These are phyloP conservation scores for Diaprepes abbreviatus DNA, from an alignment of 2,888 invertebrate genomes.

Conservation along the genomic window DNA sequence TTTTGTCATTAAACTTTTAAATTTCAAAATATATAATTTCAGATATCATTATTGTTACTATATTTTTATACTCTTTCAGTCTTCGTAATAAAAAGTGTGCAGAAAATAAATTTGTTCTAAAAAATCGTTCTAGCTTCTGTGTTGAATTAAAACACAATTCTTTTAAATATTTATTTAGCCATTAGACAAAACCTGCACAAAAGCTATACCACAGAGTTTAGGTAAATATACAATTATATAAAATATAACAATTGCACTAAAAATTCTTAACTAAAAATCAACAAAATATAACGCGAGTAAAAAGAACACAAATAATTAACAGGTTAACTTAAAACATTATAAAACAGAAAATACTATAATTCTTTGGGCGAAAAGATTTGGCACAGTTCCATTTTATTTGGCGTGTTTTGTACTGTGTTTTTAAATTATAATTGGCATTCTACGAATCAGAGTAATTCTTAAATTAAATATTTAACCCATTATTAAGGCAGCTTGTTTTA, in stretches of 20 bases:
- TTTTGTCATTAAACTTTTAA: too few species aligned
- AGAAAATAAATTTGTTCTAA: too few species aligned
- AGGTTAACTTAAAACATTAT: background rate
- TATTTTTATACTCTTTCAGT: too few species aligned
- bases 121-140: too few species aligned
- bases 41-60: too few species aligned
- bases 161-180: too few species aligned
- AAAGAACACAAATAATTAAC: conserved; percentile 9
- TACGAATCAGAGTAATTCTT: background rate
- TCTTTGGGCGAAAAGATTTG: conserved; percentile 32
- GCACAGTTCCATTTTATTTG: conserved; percentile 20
- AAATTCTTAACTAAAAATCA: conserved; percentile 20
- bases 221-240: background rate
- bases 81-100: too few species aligned
- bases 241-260: conserved; percentile 23
- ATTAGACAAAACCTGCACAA: too few species aligned
- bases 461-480: background rate
- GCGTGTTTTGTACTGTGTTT: background rate
- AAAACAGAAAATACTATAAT: conserved; percentile 14
- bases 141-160: too few species aligned
- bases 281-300: conserved; percentile 11
- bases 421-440: background rate
- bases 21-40: too few species aligned
- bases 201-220: background rate
- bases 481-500: too few species aligned